Conservation (phyloP, 2,113 vertebrate genomes). For the Ivindomyrus marchei region DNA sequence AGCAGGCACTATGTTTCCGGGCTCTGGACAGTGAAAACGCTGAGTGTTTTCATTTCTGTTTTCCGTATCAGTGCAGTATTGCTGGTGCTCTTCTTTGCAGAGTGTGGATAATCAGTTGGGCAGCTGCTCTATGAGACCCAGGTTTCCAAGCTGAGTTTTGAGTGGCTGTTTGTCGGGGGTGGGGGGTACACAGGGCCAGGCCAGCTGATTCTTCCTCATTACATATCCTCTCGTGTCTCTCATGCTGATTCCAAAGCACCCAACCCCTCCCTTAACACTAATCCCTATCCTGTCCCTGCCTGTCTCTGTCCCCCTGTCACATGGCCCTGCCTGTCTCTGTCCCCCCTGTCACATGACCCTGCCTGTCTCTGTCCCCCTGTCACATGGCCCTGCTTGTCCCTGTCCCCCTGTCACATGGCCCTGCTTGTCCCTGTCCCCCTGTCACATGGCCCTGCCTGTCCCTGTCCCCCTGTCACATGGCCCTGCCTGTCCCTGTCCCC, state of each 20-base stretch:
- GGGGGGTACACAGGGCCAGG: no score
- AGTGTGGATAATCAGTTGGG: not conserved
- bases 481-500: no score
- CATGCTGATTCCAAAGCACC: no score
- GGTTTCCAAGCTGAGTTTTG: not conserved
- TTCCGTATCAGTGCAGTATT: not conserved
- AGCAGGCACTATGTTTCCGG: not conserved
- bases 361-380: not conserved
- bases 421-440: no score
- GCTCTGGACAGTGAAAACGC: not conserved
- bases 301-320: not conserved
- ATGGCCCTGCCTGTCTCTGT: no score
- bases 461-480: not conserved
- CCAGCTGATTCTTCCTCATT: no score
- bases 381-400: not conserved
- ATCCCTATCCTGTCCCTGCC: no score
- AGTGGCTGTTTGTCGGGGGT: not conserved
- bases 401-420: not conserved
- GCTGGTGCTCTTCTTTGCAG: not conserved
- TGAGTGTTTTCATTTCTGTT: not conserved
- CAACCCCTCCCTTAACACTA: no score
- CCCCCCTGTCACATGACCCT: not conserved
- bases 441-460: no score
- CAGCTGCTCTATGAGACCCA: not conserved
- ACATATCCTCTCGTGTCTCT: no score